Evolutionary conservation across 2,113 vertebrate genomes (phyloP), one percentile per base, ranked within the genome.

Genomic region (Platysteira castanea): DNA sequence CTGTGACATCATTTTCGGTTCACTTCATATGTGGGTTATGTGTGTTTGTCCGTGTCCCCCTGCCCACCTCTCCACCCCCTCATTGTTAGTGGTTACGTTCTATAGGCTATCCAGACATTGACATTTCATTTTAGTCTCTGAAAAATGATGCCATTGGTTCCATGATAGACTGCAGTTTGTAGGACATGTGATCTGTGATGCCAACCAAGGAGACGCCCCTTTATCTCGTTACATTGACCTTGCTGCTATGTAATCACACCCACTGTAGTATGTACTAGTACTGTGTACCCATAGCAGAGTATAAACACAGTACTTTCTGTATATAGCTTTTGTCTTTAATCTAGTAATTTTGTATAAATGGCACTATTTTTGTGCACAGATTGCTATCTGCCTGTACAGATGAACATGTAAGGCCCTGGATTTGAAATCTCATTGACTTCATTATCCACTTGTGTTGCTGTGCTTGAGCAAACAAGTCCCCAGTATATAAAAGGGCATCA

Each of bases 1-100:
- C 57, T 91, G 47, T 89, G 92, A 74, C 93, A 94, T 93, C 10
- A 60, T 77, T 97, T 95, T 97, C 90, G 54, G 94, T 96, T 97
- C 90, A 70, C 33, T 95, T 96, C 87, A 67, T 96, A 95, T 96
- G 60, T 95, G 88, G 93, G 93, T 96, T 96, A 95, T 61, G 54
- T 39, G 15, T 77, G 59, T 53, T 57, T 86, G n/a, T 13, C 76
- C 4, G 2, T 41, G n/a, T 53, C 41, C 46, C 30, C 21, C 23
- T 80, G 50, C 56, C 56, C 56, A n/a, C 60, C 19, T 27, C 7
- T 8, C 37, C 21, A 27, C 15, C 31, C 17, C 22, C 7, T 69
- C 8, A 3, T 47, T 91, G 84, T 24, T 73, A 61, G 52, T 54
- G 35, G 59, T 15, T 87, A 30, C 15, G 42, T 31, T 49, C 65